Conservation (phyloP, 2,888 invertebrate genomes). For the Ramazzottius varieornatus region DNA sequence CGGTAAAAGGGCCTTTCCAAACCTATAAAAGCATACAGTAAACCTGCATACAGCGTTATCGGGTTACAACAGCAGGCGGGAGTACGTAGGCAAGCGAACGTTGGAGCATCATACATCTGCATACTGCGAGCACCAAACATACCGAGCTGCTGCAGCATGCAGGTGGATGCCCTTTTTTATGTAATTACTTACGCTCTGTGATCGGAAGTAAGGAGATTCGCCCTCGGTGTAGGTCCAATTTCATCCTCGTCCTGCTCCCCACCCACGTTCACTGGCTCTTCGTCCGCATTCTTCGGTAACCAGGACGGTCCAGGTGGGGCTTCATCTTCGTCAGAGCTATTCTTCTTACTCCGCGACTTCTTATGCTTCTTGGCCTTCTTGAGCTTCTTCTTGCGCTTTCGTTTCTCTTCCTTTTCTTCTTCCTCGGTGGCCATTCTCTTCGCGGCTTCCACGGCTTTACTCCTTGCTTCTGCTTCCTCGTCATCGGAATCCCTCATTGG, state of each 20-base stretch:
- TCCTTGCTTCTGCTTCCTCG: background rate
- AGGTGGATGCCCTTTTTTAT: background rate
- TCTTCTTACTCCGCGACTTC: background rate
- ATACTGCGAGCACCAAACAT: no score
- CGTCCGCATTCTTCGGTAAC: background rate
- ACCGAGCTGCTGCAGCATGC: background rate
- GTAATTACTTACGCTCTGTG: background rate
- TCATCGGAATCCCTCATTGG: background rate
- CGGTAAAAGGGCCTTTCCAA: slow-evolving; percentile 53
- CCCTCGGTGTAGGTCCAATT: background rate
- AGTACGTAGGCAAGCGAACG: no score
- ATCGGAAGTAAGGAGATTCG: background rate
- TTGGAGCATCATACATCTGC: no score
- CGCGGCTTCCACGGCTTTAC: background rate
- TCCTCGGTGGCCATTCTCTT: background rate
- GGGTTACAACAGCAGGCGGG: no score
- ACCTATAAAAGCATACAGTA: slow-evolving; percentile 7
- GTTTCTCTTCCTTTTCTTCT: background rate
- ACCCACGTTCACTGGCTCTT: background rate
- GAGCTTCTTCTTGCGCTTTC: background rate
- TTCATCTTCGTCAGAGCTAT: background rate
- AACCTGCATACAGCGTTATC: background rate
- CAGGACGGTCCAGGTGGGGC: background rate
- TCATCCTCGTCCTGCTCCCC: background rate
- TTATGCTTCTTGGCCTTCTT: background rate